Evolutionary conservation across 1,140 invertebrate species (phyloP), one percentile per base, ranked within the genome.

Genomic region (Drosophila persimilis): DNA sequence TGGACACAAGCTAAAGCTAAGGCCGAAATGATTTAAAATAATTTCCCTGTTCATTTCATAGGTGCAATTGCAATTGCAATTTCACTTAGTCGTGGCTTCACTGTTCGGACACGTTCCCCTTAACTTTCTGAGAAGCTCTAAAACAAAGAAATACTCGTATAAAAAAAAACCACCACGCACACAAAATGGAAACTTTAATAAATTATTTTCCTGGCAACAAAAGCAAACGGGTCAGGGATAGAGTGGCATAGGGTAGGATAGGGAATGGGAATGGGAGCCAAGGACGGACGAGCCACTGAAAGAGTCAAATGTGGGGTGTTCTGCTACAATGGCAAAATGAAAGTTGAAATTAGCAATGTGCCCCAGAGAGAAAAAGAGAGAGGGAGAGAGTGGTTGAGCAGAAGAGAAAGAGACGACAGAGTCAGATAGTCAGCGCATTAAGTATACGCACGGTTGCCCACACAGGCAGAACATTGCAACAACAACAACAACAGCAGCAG

Each of bases 181-280:
- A 15, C 22, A 22, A 54, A 53, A 63, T 20, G 62, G 55, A 73
- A 71, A 73, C 71, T 73, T 73, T 64, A 63, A 73, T 73, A 64
- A 73, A 73, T 73, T 73, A 73, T 73, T 73, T 73, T 73, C 4
- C 26, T 35, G 50, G 39, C 24, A 73, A 48, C 58, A 71, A 73
- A 51, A 17, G 45, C 41, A 69, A 71, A 51, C 35, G 72, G 64
- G 57, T 55, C 24, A 53, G 35, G 35, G 35, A 39, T 39, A 39
- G 35, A 39, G 9, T 13, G 35, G 35, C 35, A 3, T 39, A 4
- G 11, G 35, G 0, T 31, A 22, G 22, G 59, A 61, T 44, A 15
- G 31, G 13, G 1, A 7, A 29, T 35, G 31, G 9, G 8, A 35
- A 9, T 11, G 35, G 35, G 35, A 11, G 35, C 11, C 35, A 39